Evolutionary conservation across 2,797 vertebrate species (phyloP).

Genomic region (Chaunax sp.): DNA sequence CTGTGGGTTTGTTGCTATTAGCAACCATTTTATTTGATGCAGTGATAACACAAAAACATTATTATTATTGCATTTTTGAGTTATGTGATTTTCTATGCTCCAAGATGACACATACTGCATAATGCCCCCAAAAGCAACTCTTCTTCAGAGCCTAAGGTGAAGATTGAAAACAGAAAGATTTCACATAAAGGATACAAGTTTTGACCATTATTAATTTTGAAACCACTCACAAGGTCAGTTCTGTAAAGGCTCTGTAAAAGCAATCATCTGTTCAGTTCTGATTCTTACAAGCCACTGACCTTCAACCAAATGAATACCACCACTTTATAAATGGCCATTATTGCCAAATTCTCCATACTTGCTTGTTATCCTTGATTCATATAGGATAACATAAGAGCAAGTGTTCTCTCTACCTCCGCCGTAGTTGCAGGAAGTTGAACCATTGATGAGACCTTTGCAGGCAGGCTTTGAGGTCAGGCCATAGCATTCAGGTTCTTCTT

Average conservation of each 20-base stretch:
- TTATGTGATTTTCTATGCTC: conserved; percentile 8
- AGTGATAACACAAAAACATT: not conserved
- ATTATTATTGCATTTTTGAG: not conserved
- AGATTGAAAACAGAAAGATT: too few relatives aligned
- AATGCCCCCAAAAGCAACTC: too few relatives aligned
- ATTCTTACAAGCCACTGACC: conserved; percentile 39
- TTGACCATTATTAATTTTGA: too few relatives aligned
- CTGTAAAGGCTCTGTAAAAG: conserved; percentile 27
- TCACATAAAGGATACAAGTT: too few relatives aligned
- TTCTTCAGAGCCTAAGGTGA: too few relatives aligned
- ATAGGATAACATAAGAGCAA: conserved; percentile 7
- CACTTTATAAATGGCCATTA: conserved; percentile 36
- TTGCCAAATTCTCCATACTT: conserved; percentile 14
- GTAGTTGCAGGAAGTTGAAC: conserved; percentile 1
- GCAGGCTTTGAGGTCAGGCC: conserved; percentile 19
- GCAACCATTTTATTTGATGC: not conserved
- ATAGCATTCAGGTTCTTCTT: conserved; percentile 10
- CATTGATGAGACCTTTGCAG: conserved; percentile 13
- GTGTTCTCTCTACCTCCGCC: not conserved
- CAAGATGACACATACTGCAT: not conserved
- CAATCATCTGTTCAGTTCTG: conserved; percentile 34
- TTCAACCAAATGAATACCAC: conserved; percentile 14
- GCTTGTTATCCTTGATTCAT: conserved; percentile 34
- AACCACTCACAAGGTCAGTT: conserved; percentile 12
- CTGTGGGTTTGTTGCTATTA: not conserved